A percentile compares a stretch with the other conserved stretches of the same genome.
Conservation (phyloP, 2,888 invertebrate species). For the Nezara viridula region DNA sequence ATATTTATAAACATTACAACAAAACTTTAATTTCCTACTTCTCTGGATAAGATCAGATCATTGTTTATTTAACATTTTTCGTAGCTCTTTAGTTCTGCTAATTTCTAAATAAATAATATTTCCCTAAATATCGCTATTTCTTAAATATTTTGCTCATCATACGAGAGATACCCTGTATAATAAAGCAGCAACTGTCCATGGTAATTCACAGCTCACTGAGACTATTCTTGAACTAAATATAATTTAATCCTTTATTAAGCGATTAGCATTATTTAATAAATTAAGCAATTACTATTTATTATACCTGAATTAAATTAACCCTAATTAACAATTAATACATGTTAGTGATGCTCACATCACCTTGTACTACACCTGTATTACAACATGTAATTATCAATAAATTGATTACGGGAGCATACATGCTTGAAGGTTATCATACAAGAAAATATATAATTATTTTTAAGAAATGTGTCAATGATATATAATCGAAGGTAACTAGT, state of each 20-base stretch:
- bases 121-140: too few relatives aligned
- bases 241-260: not conserved
- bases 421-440: not conserved
- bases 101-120: too few relatives aligned
- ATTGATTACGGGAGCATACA: not conserved
- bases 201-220: too few relatives aligned
- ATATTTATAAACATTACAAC: too few relatives aligned
- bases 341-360: not conserved
- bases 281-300: not conserved
- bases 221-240: too few relatives aligned
- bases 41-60: too few relatives aligned
- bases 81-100: too few relatives aligned
- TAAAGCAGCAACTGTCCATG: too few relatives aligned
- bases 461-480: not conserved
- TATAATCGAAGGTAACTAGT: not conserved
- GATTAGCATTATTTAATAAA: slow-evolving; percentile 5
- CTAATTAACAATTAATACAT: not conserved
- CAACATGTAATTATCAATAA: not conserved
- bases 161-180: too few relatives aligned
- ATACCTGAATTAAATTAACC: not conserved
- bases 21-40: too few relatives aligned
- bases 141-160: too few relatives aligned
- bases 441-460: not conserved
- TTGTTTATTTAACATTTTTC: too few relatives aligned
- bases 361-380: not conserved